Conservation (phyloP, 2,113 vertebrate species). For the Callocephalon fimbriatum region DNA sequence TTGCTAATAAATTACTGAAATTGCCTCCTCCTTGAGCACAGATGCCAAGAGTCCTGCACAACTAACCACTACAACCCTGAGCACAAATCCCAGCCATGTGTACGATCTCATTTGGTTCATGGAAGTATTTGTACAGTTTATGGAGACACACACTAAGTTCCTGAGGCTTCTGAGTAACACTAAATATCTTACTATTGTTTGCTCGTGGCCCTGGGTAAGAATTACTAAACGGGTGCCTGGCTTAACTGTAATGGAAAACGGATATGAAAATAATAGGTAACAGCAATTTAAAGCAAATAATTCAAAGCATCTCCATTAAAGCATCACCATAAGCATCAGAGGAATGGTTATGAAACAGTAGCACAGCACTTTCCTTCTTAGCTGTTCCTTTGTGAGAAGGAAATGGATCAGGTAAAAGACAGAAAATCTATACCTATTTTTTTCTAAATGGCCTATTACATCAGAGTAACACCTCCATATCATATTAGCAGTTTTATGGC, state of each 20-base stretch:
- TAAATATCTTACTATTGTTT: slow-evolving; percentile 16
- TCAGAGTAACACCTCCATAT: slow-evolving; percentile 29
- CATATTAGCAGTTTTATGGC: slow-evolving; percentile 24
- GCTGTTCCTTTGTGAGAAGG: slow-evolving; percentile 14
- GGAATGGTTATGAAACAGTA: neutral
- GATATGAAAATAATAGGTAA: slow-evolving; percentile 3
- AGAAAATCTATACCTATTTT: slow-evolving; percentile 68
- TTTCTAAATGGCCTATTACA: slow-evolving; percentile 57
- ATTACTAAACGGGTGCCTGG: slow-evolving; percentile 30
- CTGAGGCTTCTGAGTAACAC: neutral
- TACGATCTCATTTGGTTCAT: neutral
- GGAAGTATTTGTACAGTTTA: neutral
- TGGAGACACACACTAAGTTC: neutral
- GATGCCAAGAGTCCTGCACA: neutral
- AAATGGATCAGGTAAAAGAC: slow-evolving; percentile 61
- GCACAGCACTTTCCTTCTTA: neutral
- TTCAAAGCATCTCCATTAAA: slow-evolving; percentile 1
- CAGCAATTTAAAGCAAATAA: neutral
- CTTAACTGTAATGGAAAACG: neutral
- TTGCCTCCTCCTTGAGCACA: neutral
- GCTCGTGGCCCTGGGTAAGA: neutral
- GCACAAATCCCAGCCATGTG: neutral
- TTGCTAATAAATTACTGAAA: neutral
- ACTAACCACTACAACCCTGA: neutral
- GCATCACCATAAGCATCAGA: neutral